Conservation (phyloP, 92 coral and sea anemone species). For the Diadumene lineata region DNA sequence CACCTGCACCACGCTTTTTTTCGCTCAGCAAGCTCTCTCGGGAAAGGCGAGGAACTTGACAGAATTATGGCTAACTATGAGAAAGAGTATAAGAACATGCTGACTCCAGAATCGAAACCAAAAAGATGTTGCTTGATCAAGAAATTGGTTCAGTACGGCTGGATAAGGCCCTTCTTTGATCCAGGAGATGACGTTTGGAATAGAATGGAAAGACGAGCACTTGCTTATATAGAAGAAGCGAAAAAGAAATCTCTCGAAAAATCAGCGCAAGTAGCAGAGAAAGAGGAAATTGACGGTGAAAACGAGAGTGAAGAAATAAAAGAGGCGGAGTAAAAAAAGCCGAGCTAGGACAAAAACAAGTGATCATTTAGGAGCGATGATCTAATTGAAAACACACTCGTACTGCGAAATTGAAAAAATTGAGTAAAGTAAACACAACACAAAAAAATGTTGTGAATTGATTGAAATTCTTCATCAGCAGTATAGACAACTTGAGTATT, state of each 20-base stretch:
- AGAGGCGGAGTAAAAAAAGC: too few relatives aligned
- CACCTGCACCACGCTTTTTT: slow-evolving; percentile 28
- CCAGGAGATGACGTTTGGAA: slow-evolving; percentile 62
- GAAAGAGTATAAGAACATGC: slow-evolving; percentile 18
- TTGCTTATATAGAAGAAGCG: neutral
- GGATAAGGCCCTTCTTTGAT: slow-evolving; percentile 46
- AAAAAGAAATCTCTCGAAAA: neutral
- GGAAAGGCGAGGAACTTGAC: slow-evolving; percentile 23
- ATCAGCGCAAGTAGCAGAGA: neutral
- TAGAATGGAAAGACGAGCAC: slow-evolving; percentile 20
- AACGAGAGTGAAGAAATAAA: neutral
- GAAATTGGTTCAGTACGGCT: slow-evolving; percentile 11
- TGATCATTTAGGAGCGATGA: too few relatives aligned
- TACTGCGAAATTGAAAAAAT: too few relatives aligned
- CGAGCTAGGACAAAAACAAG: too few relatives aligned
- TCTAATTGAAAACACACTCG: too few relatives aligned
- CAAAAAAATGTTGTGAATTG: too few relatives aligned
- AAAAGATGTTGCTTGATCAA: slow-evolving; percentile 23
- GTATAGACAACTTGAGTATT: too few relatives aligned
- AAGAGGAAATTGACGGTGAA: neutral
- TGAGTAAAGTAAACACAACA: too few relatives aligned
- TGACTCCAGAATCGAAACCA: slow-evolving; percentile 21
- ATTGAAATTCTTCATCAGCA: too few relatives aligned
- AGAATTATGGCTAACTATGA: slow-evolving; percentile 22
- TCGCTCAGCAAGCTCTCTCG: slow-evolving; percentile 18